Base-by-base conservation (phyloP, 2,888 invertebrate species). In the Subacronicta megacephala region DNA sequence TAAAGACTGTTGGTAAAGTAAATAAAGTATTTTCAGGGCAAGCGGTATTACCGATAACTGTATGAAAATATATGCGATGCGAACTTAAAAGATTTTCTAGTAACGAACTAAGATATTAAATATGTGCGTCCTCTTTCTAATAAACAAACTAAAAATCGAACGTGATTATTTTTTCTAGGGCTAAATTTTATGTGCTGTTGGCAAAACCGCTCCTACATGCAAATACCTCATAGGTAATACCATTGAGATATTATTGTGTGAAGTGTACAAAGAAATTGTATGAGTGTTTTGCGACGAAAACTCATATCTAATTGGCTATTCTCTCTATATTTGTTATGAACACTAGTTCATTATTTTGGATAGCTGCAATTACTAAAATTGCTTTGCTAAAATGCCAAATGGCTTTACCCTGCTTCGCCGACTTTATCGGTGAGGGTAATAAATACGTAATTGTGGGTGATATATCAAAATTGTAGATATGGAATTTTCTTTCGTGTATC, bases 351-450 rank as follows among this genome's bases (percentile, higher is more conserved):
- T 50, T 33, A 29, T 20, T 40, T 20, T 42, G 16, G 12, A 20
- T 50, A 18, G 44, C 23, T 33, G 13, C 17, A 45, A 47, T 47
- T 49, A 62, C 42, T 51, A 51, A 52, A 42, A 18, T 20, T 18
- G n/a, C 4, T 29, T 52, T 63, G 69, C 7, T 43, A 7, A 16
- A 26, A 29, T 46, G 52, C 29, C 42, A 23, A 46, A 13, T 62
- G 7, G 2, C 23, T 60, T 49, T 67, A 38, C 33, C 29, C 46
- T 45, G 17, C 40, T 16, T 33, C n/a, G 31, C 52, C 51, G 23
- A 23, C 29, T 41, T 37, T 51, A 16, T 31, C 13, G 17, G 41
- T 62, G 42, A 51, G 51, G 26, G 26, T 23, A 60, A 33, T 38
- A 38, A n/a, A 41, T 16, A 17, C 41, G 18, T 50, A 20, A 41